Evolutionary conservation across 2,888 invertebrate species (phyloP).

Genomic region (Podotricha telesiphe): DNA sequence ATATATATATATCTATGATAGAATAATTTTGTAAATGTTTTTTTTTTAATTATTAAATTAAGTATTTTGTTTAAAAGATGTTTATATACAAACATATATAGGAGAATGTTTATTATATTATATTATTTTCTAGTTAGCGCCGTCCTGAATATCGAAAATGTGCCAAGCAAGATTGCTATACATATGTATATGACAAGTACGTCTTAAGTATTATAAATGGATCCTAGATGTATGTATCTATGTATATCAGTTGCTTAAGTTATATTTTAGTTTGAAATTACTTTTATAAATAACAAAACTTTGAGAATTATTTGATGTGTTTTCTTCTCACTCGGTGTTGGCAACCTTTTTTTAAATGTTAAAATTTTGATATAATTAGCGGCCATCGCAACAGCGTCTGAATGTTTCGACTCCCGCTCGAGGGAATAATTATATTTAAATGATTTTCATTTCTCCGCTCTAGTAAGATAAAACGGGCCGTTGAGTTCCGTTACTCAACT

Average conservation of each 20-base stretch:
- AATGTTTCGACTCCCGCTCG: no score
- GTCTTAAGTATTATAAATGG: neutral
- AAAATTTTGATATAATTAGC: no score
- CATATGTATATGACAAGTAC: slow-evolving; percentile 29
- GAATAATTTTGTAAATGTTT: no score
- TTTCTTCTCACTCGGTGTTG: slow-evolving; percentile 42
- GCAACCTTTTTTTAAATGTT: neutral
- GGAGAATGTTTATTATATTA: slow-evolving; percentile 32
- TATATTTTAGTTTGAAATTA: slow-evolving; percentile 55
- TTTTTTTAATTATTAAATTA: no score
- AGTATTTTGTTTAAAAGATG: neutral
- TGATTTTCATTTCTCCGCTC: no score
- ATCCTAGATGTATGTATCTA: slow-evolving; percentile 24
- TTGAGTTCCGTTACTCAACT: no score
- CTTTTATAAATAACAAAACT: slow-evolving; percentile 52
- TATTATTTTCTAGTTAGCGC: slow-evolving; percentile 62
- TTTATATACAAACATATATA: slow-evolving; percentile 24
- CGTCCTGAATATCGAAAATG: slow-evolving; percentile 72
- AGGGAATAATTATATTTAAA: no score
- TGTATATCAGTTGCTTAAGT: slow-evolving; percentile 57
- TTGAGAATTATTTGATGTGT: slow-evolving; percentile 42
- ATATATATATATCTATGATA: no score
- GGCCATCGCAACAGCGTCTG: no score
- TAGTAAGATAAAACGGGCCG: no score
- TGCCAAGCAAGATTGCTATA: slow-evolving; percentile 76